A percentile compares a stretch with the other conserved stretches of the same genome.
Evolutionary conservation across 2,797 vertebrate genomes (phyloP).

Genomic region (Eleutherodactylus coqui): DNA sequence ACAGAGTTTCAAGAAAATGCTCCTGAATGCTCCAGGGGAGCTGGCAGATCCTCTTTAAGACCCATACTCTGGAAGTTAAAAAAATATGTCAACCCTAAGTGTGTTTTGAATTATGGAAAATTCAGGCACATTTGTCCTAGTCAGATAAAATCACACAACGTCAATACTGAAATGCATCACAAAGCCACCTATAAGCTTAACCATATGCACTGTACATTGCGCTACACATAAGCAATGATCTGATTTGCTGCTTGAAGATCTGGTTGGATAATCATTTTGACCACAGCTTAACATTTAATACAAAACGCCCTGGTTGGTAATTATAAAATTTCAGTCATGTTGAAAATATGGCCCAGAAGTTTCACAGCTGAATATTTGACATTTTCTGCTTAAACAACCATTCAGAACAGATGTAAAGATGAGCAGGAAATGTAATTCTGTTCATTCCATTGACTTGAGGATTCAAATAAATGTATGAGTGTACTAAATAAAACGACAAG

Average conservation of each 20-base stretch:
- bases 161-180: background rate
- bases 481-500: slow-evolving; percentile 27
- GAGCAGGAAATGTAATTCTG: slow-evolving; percentile 42
- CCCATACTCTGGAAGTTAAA: too few relatives aligned
- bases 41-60: too few relatives aligned
- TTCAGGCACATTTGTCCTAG: background rate
- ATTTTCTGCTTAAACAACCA: slow-evolving; percentile 33
- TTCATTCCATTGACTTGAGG: slow-evolving; percentile 32
- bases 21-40: too few relatives aligned
- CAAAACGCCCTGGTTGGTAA: slow-evolving; percentile 7
- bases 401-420: slow-evolving; percentile 43
- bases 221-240: background rate
- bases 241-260: background rate
- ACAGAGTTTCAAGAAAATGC: too few relatives aligned
- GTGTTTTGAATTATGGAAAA: too few relatives aligned
- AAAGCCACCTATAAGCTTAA: background rate
- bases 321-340: slow-evolving; percentile 21
- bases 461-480: slow-evolving; percentile 35
- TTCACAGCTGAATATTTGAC: slow-evolving; percentile 37
- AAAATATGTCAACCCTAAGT: too few relatives aligned
- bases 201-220: background rate
- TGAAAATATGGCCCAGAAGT: slow-evolving; percentile 1
- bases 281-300: slow-evolving; percentile 6
- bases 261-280: slow-evolving; percentile 10
- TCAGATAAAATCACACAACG: background rate